Base-by-base conservation (phyloP, 2,113 vertebrate genomes). In the Malurus melanocephalus region DNA sequence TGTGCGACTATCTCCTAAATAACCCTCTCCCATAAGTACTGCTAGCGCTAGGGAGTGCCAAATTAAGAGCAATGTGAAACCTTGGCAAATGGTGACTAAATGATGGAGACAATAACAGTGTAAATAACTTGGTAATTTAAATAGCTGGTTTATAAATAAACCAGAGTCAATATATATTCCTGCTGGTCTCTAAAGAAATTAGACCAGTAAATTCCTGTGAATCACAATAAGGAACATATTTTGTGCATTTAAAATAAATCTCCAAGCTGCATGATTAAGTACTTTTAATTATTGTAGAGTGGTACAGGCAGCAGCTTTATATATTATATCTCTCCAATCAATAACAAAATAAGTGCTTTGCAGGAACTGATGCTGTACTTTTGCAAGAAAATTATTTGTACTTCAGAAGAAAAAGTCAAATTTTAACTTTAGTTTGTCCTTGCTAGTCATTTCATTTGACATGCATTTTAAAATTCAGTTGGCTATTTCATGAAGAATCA, bases 201-300 rank as follows among this genome's bases (percentile, higher is more conserved):
- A 95, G 93, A 90, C 86, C 91, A 93, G 88, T 96, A 96, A 95
- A 95, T 95, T 95, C 93, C 90, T 90, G 93, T 77, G 88, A 91
- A 93, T 96, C 93, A 95, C 94, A 95, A 93, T 93, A 94, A 92
- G 89, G 88, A 90, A 93, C 84, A 87, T 91, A 95, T 92, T 95
- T 92, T 91, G 85, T 87, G 71, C 89, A 61, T 96, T 95, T 95
- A 93, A 95, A 95, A 94, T 95, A 93, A 92, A 93, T 92, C 91
- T 96, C 78, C 79, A 74, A 90, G 89, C 92, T 86, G 83, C 92
- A 93, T 94, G 94, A 95, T 96, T 92, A 96, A 96, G 87, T 94
- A 93, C 91, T 93, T 96, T 95, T 95, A 96, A 95, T 96, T 96
- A 95, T 89, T 94, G 93, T 77, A 91, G 95, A 94, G 92, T 93